These are phyloP conservation scores for Pogona vitticeps DNA, from an alignment of 2,113 vertebrate genomes.

Conservation along the genomic window DNA sequence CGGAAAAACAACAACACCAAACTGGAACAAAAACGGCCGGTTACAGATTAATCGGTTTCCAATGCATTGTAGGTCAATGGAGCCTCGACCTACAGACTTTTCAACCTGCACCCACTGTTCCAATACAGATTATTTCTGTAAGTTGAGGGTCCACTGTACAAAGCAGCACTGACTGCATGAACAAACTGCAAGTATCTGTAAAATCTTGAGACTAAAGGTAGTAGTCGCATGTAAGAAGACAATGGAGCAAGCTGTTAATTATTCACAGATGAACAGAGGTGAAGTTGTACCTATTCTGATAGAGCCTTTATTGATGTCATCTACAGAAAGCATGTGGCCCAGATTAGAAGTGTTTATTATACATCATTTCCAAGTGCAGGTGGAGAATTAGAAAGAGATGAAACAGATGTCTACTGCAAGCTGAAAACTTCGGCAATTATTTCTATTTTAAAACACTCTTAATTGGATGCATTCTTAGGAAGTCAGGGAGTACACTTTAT, in stretches of 20 bases:
- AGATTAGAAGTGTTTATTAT: conserved; percentile 26
- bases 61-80: too few relatives aligned
- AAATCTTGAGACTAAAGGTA: not conserved
- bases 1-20: too few relatives aligned
- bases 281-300: not conserved
- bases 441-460: conserved; percentile 22
- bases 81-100: too few relatives aligned
- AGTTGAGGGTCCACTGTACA: too few relatives aligned
- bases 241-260: not conserved
- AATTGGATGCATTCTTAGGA: conserved; percentile 16
- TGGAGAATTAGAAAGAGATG: not conserved
- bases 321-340: not conserved
- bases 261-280: not conserved
- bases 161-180: not conserved
- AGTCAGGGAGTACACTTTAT: not conserved
- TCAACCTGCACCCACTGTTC: too few relatives aligned
- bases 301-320: not conserved
- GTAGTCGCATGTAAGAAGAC: not conserved
- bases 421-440: not conserved
- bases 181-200: not conserved
- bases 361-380: conserved; percentile 5
- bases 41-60: too few relatives aligned
- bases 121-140: too few relatives aligned
- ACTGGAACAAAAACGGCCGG: too few relatives aligned
- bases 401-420: conserved; percentile 17